Evolutionary conservation across 2,797 vertebrate species (phyloP).

Genomic region (Ceyx erithaca): DNA sequence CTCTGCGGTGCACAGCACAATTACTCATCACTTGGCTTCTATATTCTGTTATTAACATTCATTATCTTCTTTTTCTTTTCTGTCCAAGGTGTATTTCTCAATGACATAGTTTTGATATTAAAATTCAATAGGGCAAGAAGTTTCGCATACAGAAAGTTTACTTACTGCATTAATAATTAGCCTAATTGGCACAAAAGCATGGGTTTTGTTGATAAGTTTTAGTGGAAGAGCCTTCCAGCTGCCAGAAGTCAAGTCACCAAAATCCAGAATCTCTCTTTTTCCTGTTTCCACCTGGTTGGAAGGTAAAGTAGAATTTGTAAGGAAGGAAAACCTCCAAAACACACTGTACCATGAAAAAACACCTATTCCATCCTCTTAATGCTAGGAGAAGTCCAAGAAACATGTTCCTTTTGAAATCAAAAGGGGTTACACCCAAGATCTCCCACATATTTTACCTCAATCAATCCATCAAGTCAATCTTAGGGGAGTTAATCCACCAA

Average conservation of each 20-base stretch:
- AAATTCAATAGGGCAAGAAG: not conserved
- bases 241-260: constrained; percentile 89
- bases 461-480: not conserved
- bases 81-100: not conserved
- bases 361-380: not conserved
- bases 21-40: not conserved
- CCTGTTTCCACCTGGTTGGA: constrained; percentile 86
- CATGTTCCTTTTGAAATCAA: not conserved
- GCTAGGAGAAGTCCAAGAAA: not conserved
- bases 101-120: not conserved
- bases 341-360: not conserved
- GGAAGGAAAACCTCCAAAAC: not conserved
- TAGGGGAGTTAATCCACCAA: not conserved
- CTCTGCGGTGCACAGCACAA: not conserved
- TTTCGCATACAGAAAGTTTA: not conserved
- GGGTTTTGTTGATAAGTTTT: constrained; percentile 89
- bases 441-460: not conserved
- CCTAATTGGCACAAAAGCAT: constrained; percentile 89
- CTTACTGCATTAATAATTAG: constrained; percentile 95
- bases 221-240: constrained; percentile 89
- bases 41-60: not conserved
- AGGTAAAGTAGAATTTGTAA: constrained; percentile 5
- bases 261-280: constrained; percentile 85
- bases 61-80: not conserved
- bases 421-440: not conserved